phyloP scores from a whole-genome alignment of 2,888 invertebrate species.

The Himalopsyche anomala region DNA sequence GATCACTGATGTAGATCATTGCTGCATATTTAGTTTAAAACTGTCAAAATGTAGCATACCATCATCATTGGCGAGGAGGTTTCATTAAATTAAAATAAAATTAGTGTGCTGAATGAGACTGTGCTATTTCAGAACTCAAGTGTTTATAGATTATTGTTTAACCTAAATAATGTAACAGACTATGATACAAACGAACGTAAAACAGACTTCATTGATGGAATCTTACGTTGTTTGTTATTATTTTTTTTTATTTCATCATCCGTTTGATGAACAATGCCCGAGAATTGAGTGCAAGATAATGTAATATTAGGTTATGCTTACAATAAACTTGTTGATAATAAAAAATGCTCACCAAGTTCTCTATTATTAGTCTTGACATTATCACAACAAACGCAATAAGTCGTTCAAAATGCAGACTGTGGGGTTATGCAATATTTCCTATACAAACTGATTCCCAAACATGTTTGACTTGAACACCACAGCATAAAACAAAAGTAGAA shows the following conservation, averaged over 20 bases:
- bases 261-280: not conserved
- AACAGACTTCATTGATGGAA: too few relatives aligned
- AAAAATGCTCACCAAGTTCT: slow-evolving; percentile 4
- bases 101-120: too few relatives aligned
- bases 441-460: not conserved
- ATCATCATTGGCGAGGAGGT: too few relatives aligned
- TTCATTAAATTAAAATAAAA: too few relatives aligned
- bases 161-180: too few relatives aligned
- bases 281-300: slow-evolving; percentile 30
- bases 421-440: not conserved
- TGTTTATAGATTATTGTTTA: too few relatives aligned
- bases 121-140: too few relatives aligned
- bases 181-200: too few relatives aligned
- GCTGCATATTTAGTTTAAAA: too few relatives aligned
- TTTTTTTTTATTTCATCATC: not conserved
- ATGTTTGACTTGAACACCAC: not conserved
- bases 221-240: not conserved
- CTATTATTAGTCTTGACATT: slow-evolving; percentile 26
- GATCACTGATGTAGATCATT: too few relatives aligned
- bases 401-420: not conserved
- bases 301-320: slow-evolving; percentile 15
- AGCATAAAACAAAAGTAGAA: not conserved
- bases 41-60: too few relatives aligned
- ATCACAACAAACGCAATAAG: slow-evolving; percentile 26
- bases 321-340: slow-evolving; percentile 23